Evolutionary conservation across 2,888 invertebrate genomes (phyloP).

Genomic region (Drosophila maculinotata): DNA sequence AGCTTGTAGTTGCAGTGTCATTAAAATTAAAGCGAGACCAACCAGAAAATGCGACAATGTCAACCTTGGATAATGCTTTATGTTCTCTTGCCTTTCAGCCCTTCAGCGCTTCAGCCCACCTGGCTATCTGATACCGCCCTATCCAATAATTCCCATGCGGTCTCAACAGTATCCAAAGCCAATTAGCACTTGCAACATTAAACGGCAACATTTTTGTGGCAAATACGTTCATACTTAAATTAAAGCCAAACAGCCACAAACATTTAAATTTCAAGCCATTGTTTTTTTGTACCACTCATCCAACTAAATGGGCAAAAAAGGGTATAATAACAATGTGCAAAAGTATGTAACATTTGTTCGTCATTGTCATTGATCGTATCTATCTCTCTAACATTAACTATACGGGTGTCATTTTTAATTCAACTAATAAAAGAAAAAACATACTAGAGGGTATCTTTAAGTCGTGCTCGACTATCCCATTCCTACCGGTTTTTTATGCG

Average conservation of each 20-base stretch:
- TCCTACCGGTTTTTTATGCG: constrained; percentile 9
- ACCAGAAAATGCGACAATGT: constrained; percentile 53
- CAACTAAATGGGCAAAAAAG: too few species aligned
- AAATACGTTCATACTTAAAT: too few species aligned
- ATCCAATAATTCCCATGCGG: too few species aligned
- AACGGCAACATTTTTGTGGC: too few species aligned
- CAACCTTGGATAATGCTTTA: constrained; percentile 35
- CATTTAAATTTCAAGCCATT: neutral
- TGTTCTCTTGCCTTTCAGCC: constrained; percentile 22
- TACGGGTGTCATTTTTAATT: too few species aligned
- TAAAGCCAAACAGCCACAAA: neutral
- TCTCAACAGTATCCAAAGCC: constrained; percentile 11
- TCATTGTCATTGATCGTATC: too few species aligned
- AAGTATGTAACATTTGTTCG: too few species aligned
- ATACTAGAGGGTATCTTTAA: neutral
- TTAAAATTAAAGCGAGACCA: constrained; percentile 56
- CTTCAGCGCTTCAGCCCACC: neutral
- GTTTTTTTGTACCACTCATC: too few species aligned
- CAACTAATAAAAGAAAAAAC: too few species aligned
- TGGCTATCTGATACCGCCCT: too few species aligned
- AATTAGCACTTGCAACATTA: constrained; percentile 27
- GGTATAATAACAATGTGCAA: too few species aligned
- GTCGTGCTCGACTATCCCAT: neutral
- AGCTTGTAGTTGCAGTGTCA: constrained; percentile 42
- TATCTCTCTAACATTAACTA: too few species aligned